Conservation (phyloP, 2,113 vertebrate species). For the Neolamprologus brichardi region DNA sequence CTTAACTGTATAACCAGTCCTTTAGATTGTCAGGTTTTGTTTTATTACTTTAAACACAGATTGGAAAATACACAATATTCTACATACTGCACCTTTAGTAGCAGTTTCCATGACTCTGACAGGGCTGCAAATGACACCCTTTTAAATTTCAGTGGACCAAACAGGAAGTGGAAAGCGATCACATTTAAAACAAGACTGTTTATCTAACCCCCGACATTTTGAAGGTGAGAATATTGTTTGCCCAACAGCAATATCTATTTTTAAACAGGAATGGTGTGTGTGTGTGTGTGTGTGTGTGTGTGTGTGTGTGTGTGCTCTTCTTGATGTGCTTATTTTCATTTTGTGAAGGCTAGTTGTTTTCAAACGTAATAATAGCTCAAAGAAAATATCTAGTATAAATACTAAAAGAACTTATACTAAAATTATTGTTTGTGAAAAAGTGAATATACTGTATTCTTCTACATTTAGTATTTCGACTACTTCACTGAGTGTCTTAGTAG, state of each 20-base stretch:
- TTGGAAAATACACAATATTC: background rate
- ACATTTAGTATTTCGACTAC: background rate
- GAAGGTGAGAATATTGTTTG: background rate
- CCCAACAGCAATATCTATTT: background rate
- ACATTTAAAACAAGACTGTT: background rate
- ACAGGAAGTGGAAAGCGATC: background rate
- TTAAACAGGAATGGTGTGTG: background rate
- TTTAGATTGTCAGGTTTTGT: background rate
- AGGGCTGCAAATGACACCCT: background rate
- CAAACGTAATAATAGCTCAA: background rate
- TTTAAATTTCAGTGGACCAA: background rate
- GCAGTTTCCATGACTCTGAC: background rate
- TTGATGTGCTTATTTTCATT: background rate
- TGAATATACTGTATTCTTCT: background rate
- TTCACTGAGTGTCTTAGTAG: background rate
- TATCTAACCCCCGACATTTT: background rate
- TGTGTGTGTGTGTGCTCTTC: background rate
- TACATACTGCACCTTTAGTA: background rate
- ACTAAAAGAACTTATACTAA: background rate
- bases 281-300: background rate
- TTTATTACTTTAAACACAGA: background rate
- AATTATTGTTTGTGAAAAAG: background rate
- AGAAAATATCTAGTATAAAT: background rate
- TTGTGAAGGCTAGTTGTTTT: background rate
- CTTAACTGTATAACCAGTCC: background rate